A percentile compares a stretch with the other conserved stretches of the same genome.
phyloP scores from a whole-genome alignment of 2,113 vertebrate species.

The Alethe castanea region DNA sequence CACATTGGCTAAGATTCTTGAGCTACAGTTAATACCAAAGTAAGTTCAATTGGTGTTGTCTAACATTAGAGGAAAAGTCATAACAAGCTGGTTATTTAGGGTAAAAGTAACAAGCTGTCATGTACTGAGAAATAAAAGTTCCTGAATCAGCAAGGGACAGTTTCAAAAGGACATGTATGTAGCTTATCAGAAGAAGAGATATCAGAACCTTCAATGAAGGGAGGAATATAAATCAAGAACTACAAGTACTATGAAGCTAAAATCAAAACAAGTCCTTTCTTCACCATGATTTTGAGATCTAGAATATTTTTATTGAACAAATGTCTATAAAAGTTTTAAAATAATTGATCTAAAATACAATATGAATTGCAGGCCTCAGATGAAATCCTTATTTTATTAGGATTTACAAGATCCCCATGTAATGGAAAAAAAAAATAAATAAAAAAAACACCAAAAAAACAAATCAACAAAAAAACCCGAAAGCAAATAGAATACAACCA shows the following conservation, averaged over 20 bases:
- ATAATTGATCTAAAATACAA: not conserved
- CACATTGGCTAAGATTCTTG: not conserved
- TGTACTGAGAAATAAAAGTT: not conserved
- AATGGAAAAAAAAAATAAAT: not conserved
- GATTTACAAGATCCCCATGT: not conserved
- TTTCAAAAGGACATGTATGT: not conserved
- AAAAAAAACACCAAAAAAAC: not conserved
- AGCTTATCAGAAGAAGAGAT: not conserved
- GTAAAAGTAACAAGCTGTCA: not conserved
- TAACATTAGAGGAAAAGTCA: not conserved
- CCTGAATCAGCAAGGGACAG: not conserved
- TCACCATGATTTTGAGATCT: not conserved
- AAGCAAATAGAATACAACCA: not conserved
- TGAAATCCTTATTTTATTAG: slow-evolving; percentile 21
- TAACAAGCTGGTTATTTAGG: not conserved
- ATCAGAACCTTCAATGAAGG: not conserved
- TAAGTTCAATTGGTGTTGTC: not conserved
- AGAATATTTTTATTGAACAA: not conserved
- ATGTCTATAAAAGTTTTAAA: not conserved
- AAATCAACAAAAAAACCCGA: accelerated
- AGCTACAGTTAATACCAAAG: not conserved
- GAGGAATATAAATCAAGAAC: not conserved
- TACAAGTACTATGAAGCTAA: not conserved
- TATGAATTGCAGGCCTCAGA: slow-evolving; percentile 6
- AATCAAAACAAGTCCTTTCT: not conserved